Percentiles rank a stretch among this genome's conserved stretches.
Conservation (phyloP, 2,888 invertebrate species). For the Dolichopus griseipennis region DNA sequence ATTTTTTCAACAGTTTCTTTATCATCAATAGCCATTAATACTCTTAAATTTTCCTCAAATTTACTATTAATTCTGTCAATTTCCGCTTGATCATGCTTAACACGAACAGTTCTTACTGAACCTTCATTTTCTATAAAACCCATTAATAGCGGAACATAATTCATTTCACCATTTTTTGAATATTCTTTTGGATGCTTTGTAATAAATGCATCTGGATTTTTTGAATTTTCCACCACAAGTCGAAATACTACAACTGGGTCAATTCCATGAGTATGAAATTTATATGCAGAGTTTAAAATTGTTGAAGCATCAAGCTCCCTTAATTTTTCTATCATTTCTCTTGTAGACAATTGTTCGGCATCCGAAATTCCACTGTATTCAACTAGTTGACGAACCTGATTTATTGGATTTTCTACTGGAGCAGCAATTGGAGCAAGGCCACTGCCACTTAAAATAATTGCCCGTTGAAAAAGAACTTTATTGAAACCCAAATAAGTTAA, state of each 20-base stretch:
- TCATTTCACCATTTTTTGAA: constrained; percentile 35
- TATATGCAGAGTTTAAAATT: constrained; percentile 36
- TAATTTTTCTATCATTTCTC: constrained; percentile 37
- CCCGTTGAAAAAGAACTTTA: constrained; percentile 40
- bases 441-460: constrained; percentile 42
- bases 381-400: constrained; percentile 35
- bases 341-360: constrained; percentile 24
- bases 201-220: constrained; percentile 40
- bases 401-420: constrained; percentile 25
- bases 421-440: constrained; percentile 32
- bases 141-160: constrained; percentile 44
- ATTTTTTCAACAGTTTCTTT: constrained; percentile 12
- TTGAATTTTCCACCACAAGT: constrained; percentile 38
- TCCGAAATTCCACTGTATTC: constrained; percentile 34
- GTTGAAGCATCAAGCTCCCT: constrained; percentile 33
- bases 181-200: constrained; percentile 39
- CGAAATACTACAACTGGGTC: constrained; percentile 41
- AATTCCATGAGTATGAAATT: constrained; percentile 42
- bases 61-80: constrained; percentile 28
- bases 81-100: constrained; percentile 22
- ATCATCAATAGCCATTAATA: constrained; percentile 20
- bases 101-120: constrained; percentile 33
- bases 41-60: constrained; percentile 26
- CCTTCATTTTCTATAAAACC: constrained; percentile 44
- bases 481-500: no score